Conservation (phyloP, 2,888 invertebrate genomes). For the Tipula helvola region DNA sequence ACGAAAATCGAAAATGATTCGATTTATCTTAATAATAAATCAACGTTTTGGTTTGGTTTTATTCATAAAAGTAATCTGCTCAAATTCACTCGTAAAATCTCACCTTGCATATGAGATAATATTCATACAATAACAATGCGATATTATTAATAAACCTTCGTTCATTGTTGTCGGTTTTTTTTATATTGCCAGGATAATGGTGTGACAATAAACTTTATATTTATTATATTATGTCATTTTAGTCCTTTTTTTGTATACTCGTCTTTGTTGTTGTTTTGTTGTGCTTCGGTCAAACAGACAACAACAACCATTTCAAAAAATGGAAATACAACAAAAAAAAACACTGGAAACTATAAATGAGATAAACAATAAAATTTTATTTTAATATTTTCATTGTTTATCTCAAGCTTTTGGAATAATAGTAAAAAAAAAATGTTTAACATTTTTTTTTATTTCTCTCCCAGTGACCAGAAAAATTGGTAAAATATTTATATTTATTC, state of each 20-base stretch:
- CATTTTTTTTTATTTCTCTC: neutral
- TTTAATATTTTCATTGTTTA: constrained; percentile 4
- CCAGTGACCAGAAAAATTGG: neutral
- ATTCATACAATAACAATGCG: neutral
- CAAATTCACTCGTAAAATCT: neutral
- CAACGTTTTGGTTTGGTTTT: neutral
- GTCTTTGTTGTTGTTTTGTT: neutral
- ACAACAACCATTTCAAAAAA: neutral
- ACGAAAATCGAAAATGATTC: neutral
- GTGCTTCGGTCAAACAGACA: neutral
- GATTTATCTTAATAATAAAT: neutral
- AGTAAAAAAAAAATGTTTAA: neutral
- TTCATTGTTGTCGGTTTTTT: neutral
- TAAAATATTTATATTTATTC: constrained; percentile 4
- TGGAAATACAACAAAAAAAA: neutral
- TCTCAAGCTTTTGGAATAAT: neutral
- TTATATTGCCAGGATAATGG: neutral
- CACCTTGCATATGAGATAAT: too few relatives aligned
- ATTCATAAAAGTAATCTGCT: neutral
- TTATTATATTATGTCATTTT: neutral
- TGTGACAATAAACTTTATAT: neutral
- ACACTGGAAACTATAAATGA: neutral
- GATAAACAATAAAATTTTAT: neutral
- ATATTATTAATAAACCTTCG: neutral
- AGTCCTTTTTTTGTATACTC: neutral